A percentile compares a stretch with the other conserved stretches of the same genome.
These are phyloP conservation scores for Proterorhinus semilunaris DNA, from an alignment of 2,113 vertebrate species.

Conservation along the genomic window DNA sequence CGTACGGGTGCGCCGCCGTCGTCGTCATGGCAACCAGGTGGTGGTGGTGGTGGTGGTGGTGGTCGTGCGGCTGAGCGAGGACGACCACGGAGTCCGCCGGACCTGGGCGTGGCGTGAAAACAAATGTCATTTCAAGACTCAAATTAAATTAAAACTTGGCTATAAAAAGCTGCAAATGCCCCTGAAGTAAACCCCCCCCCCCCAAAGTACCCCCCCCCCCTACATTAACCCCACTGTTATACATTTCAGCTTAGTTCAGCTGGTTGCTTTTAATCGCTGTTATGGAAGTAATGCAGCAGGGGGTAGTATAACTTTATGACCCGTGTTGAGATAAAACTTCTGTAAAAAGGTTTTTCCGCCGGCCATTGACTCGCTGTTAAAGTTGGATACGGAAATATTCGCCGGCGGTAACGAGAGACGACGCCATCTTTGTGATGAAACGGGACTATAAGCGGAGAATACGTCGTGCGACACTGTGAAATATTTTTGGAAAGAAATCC, in stretches of 20 bases:
- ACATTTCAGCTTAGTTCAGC: conserved; percentile 1
- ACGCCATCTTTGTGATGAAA: no score
- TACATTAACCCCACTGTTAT: not conserved
- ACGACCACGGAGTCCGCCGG: conserved; percentile 77
- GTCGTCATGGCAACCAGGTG: conserved; percentile 80
- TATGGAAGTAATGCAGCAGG: not conserved
- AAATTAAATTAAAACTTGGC: no score
- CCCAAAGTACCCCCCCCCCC: no score
- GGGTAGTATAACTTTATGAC: not conserved
- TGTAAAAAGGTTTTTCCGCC: not conserved
- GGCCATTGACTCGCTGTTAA: no score
- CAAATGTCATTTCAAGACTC: no score
- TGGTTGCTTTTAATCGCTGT: not conserved
- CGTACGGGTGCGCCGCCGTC: conserved; percentile 76
- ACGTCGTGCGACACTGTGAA: no score
- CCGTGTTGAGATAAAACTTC: not conserved
- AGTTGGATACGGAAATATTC: not conserved
- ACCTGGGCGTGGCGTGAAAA: conserved; percentile 46
- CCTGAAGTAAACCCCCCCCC: no score
- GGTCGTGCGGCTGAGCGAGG: conserved; percentile 75
- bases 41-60: conserved; percentile 66
- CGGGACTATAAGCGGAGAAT: no score
- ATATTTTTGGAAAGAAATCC: no score
- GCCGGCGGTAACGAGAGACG: no score
- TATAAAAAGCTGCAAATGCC: not conserved